A percentile compares a stretch with the other conserved stretches of the same genome.
Conservation (phyloP, 2,888 invertebrate genomes). For the Tuberolachnus salignus region DNA sequence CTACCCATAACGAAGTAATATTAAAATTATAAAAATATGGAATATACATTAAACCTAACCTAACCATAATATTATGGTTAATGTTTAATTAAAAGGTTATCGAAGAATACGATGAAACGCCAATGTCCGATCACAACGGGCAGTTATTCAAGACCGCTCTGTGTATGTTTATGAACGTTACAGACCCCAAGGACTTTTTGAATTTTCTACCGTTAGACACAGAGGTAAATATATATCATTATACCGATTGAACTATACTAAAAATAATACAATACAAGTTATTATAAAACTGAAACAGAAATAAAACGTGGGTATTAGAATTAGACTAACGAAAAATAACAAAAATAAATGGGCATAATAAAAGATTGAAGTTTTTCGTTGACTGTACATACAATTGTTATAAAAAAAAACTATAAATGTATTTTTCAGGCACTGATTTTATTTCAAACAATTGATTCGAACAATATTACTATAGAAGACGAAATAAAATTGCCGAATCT, state of each 20-base stretch:
- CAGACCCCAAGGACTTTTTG: constrained; percentile 36
- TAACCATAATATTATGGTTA: too few species aligned
- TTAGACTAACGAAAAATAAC: too few species aligned
- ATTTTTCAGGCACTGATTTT: constrained; percentile 65
- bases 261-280: neutral
- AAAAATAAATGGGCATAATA: too few species aligned
- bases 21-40: neutral
- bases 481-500: constrained; percentile 48
- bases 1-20: constrained; percentile 31
- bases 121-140: neutral
- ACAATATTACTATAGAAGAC: constrained; percentile 51
- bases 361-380: too few species aligned
- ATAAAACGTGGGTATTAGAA: too few species aligned
- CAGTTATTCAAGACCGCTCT: constrained; percentile 44
- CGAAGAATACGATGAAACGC: constrained; percentile 40
- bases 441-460: constrained; percentile 66
- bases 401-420: neutral
- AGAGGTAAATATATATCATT: constrained; percentile 52
- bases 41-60: too few species aligned
- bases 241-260: neutral
- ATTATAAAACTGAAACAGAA: too few species aligned
- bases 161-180: constrained; percentile 52
- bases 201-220: constrained; percentile 49
- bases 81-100: constrained; percentile 44
- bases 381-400: neutral